Percentiles rank a stretch among this genome's conserved stretches.
Evolutionary conservation across 2,797 vertebrate species (phyloP).

Genomic region (Thamnophis elegans): DNA sequence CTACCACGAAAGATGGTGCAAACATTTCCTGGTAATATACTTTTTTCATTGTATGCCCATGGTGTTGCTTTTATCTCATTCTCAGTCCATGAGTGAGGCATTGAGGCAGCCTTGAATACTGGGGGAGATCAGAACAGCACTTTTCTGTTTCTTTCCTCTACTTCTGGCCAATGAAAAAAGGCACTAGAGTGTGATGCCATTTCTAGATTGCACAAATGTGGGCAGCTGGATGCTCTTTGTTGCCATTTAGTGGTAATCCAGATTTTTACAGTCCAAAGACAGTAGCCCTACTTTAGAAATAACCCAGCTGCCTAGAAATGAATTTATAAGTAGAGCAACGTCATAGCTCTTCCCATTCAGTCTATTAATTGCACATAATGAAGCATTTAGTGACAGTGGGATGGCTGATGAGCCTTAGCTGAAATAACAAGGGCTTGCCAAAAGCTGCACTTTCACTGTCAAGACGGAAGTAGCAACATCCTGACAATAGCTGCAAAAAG

Average conservation of each 20-base stretch:
- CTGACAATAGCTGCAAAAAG: accelerated
- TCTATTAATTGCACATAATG: conserved; percentile 76
- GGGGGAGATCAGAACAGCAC: not conserved
- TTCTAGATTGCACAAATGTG: not conserved
- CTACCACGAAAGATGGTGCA: not conserved
- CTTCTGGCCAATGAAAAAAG: conserved; percentile 37
- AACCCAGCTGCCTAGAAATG: conserved; percentile 62
- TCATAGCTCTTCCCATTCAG: conserved; percentile 69
- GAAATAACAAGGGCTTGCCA: conserved; percentile 68
- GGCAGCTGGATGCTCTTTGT: not conserved
- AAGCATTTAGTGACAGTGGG: conserved; percentile 72
- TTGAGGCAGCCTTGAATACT: not conserved
- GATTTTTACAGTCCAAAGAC: not conserved
- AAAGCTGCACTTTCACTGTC: conserved; percentile 59
- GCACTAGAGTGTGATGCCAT: conserved; percentile 8
- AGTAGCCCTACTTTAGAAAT: conserved; percentile 9
- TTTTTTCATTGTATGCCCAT: not conserved
- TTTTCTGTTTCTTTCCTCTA: conserved; percentile 19
- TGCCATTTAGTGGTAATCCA: not conserved
- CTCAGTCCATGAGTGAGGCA: not conserved
- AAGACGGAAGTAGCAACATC: conserved; percentile 43
- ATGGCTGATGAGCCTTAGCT: conserved; percentile 68
- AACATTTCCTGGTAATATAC: not conserved
- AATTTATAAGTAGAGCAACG: conserved; percentile 58
- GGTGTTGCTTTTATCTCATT: not conserved